These are phyloP conservation scores for Matsumurasca onukii DNA, from an alignment of 1,140 invertebrate genomes.

Conservation along the genomic window DNA sequence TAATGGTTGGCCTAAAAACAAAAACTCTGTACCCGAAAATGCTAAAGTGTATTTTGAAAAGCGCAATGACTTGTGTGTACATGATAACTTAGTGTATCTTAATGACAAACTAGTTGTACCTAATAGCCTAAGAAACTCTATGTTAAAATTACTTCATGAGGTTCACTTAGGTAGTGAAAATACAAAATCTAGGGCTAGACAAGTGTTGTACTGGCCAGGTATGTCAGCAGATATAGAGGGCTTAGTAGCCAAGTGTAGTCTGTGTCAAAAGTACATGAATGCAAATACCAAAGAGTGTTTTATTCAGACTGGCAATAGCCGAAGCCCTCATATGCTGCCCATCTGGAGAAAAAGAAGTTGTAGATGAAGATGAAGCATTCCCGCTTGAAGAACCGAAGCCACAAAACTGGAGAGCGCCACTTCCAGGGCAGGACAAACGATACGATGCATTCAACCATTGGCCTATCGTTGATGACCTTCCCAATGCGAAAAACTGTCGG, in stretches of 20 bases:
- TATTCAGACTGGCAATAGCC: background rate
- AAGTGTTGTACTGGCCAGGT: conserved; percentile 47
- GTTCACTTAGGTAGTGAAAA: conserved; percentile 51
- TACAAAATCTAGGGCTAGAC: conserved; percentile 44
- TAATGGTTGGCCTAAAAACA: no score
- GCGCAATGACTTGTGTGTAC: conserved; percentile 35
- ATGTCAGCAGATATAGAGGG: background rate
- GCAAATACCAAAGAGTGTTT: background rate
- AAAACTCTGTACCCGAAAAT: background rate
- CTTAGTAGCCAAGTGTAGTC: background rate
- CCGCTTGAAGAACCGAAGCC: conserved; percentile 59
- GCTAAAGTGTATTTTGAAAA: background rate
- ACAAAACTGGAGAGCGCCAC: conserved; percentile 8
- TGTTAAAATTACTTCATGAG: conserved; percentile 48
- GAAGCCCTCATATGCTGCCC: background rate
- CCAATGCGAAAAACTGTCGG: background rate
- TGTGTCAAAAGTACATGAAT: conserved; percentile 1
- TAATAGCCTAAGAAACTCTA: conserved; percentile 41
- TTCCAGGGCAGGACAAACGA: background rate
- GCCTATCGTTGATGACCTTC: background rate
- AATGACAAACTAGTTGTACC: conserved; percentile 47
- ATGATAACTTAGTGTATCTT: conserved; percentile 46
- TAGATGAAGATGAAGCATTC: conserved; percentile 82
- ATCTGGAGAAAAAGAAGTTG: conserved; percentile 74
- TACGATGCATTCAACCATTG: background rate